phyloP scores from a whole-genome alignment of 2,888 invertebrate species.

The Linhomoeus sp. region DNA sequence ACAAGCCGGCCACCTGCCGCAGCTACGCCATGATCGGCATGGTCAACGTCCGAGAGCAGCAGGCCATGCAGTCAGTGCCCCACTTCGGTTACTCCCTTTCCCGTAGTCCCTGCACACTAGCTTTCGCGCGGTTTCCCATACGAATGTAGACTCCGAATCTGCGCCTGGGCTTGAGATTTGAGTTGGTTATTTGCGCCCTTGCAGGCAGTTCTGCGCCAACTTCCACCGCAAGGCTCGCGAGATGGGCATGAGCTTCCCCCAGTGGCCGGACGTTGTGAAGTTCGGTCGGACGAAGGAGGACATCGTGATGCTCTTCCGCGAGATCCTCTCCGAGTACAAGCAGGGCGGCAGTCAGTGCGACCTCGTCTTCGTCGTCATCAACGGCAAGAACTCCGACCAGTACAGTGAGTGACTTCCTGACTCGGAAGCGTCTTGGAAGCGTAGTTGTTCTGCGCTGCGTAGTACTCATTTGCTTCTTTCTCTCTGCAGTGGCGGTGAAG shows the following conservation, averaged over 20 bases:
- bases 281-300: not conserved
- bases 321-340: slow-evolving; percentile 14
- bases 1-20: slow-evolving; percentile 15
- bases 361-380: slow-evolving; percentile 17
- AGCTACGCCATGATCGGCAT: slow-evolving; percentile 18
- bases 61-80: slow-evolving; percentile 7
- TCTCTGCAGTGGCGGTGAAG: slow-evolving; percentile 15
- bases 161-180: too few relatives aligned
- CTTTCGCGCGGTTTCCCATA: too few relatives aligned
- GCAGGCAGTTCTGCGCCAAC: not conserved
- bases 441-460: too few relatives aligned
- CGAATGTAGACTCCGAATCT: too few relatives aligned
- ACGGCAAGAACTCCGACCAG: slow-evolving; percentile 16
- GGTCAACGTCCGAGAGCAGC: slow-evolving; percentile 14
- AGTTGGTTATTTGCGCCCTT: not conserved
- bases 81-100: not conserved
- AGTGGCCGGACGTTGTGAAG: slow-evolving; percentile 19
- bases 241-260: slow-evolving; percentile 19
- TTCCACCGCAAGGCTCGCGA: slow-evolving; percentile 10
- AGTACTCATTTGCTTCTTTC: too few relatives aligned
- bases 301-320: slow-evolving; percentile 8
- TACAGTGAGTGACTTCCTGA: slow-evolving; percentile 10
- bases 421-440: too few relatives aligned
- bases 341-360: slow-evolving; percentile 13
- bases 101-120: too few relatives aligned